Percentiles rank a stretch among this genome's conserved stretches.
Conservation (phyloP, 2,797 vertebrate species). For the Erpetoichthys calabaricus region DNA sequence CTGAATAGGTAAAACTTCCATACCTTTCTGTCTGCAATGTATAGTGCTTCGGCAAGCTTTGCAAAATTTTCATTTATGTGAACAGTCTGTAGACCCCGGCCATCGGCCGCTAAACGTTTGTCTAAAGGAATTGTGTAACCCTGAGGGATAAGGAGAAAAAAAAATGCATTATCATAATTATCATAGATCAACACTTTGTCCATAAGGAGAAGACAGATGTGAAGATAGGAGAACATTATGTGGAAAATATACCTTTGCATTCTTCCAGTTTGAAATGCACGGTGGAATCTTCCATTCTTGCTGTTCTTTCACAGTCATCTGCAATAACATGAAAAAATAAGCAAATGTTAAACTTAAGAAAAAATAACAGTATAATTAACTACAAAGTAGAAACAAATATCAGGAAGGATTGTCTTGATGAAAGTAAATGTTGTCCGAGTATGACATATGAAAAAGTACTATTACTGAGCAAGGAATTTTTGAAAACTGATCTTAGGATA, state of each 20-base stretch:
- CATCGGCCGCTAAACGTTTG: constrained; percentile 90
- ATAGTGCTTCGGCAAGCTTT: constrained; percentile 88
- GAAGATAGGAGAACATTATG: neutral
- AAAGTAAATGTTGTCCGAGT: no score
- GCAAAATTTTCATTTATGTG: constrained; percentile 98
- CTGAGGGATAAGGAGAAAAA: constrained; percentile 28
- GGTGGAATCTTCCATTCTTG: constrained; percentile 98
- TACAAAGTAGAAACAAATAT: no score
- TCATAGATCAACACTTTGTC: no score
- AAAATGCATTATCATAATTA: neutral
- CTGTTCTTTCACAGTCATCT: constrained; percentile 98
- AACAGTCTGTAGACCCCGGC: constrained; percentile 85
- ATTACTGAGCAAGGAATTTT: no score
- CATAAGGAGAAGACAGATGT: neutral
- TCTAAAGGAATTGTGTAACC: constrained; percentile 95
- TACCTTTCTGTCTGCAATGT: constrained; percentile 96
- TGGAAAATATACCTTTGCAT: constrained; percentile 69
- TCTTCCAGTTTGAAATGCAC: constrained; percentile 98
- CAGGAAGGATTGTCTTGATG: no score
- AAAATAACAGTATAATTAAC: neutral
- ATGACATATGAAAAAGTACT: no score
- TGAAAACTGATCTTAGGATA: no score
- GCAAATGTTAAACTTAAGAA: neutral
- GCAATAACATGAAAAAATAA: constrained; percentile 17
- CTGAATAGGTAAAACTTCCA: neutral